These are phyloP conservation scores for Aphidius ervi DNA, from an alignment of 1,140 invertebrate species.

Conservation along the genomic window DNA sequence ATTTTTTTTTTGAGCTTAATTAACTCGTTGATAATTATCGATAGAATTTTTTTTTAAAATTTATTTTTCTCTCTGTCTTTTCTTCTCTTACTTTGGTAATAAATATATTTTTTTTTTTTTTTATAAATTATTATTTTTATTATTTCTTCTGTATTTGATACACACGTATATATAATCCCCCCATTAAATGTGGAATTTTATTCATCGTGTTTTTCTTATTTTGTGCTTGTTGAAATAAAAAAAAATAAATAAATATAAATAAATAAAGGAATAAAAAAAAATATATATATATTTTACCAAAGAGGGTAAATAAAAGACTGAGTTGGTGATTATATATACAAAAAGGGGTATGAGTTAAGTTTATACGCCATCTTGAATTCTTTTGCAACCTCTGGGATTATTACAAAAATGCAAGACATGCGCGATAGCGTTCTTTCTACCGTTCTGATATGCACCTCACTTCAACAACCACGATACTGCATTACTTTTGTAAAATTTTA, in stretches of 20 bases:
- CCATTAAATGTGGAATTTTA: slow-evolving; percentile 54
- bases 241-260: background rate
- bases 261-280: no score
- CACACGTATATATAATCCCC: slow-evolving; percentile 23
- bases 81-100: no score
- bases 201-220: slow-evolving; percentile 35
- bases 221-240: slow-evolving; percentile 18
- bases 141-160: background rate
- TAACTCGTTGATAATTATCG: no score
- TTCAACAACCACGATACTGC: no score
- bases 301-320: slow-evolving; percentile 26
- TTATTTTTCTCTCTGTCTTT: no score
- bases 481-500: background rate
- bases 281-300: background rate
- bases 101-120: background rate
- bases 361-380: slow-evolving; percentile 49
- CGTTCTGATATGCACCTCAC: no score
- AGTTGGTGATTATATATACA: no score
- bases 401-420: slow-evolving; percentile 51
- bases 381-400: slow-evolving; percentile 47
- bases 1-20: no score
- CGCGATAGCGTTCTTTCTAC: slow-evolving; percentile 31
- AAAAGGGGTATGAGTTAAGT: slow-evolving; percentile 2
- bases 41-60: no score
- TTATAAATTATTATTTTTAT: background rate